Percentiles rank a stretch among this genome's conserved stretches.
Conservation (phyloP, 2,113 vertebrate genomes). For the Uria aalge region DNA sequence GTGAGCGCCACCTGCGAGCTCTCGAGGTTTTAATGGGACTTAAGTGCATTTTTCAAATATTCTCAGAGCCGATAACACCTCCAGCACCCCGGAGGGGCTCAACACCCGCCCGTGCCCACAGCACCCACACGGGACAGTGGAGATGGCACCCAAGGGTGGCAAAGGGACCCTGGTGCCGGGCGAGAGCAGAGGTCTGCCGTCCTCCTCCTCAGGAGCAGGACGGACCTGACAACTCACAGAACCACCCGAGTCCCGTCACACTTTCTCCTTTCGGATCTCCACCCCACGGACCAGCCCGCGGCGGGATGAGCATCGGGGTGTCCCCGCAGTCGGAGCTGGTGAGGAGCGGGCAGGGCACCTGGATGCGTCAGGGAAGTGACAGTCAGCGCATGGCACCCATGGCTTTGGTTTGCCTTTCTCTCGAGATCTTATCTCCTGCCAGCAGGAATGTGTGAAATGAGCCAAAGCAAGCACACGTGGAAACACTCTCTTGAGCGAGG, state of each 20-base stretch:
- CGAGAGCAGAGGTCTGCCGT: neutral
- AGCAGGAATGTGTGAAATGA: conserved; percentile 12
- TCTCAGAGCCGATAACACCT: neutral
- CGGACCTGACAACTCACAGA: neutral
- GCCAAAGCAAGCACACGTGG: conserved; percentile 12
- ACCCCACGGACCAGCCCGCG: rapidly evolving
- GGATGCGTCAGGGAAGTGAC: neutral
- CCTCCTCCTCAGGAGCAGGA: neutral
- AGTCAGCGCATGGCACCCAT: neutral
- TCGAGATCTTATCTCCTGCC: conserved; percentile 33
- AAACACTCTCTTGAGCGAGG: neutral
- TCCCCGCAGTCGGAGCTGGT: neutral
- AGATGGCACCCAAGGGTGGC: neutral
- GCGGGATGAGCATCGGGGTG: neutral
- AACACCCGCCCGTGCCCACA: rapidly evolving
- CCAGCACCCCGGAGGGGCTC: neutral
- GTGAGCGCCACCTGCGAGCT: neutral
- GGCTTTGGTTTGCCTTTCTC: conserved; percentile 33
- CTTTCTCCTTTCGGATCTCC: neutral
- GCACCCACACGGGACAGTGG: neutral
- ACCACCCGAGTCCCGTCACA: rapidly evolving
- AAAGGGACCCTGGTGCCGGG: neutral
- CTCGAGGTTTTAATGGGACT: neutral
- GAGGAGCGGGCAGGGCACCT: neutral
- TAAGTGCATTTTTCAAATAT: conserved; percentile 22